Evolutionary conservation across 2,888 invertebrate species (phyloP).

Genomic region (Lasioglossum malachurum): DNA sequence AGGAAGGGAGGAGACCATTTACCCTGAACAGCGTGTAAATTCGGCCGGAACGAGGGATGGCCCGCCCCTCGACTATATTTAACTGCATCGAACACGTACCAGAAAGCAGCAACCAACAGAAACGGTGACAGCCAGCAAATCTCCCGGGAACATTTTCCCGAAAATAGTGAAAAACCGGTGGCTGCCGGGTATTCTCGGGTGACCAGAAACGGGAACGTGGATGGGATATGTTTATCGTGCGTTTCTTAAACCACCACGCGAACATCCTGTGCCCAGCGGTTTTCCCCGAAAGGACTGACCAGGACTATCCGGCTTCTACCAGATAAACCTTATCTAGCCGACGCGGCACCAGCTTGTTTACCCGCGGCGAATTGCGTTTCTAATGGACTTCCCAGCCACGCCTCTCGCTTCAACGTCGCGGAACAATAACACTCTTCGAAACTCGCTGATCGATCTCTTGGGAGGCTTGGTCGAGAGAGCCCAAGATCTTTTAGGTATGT

Average conservation of each 20-base stretch:
- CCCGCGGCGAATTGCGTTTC: constrained; percentile 5
- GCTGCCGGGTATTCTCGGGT: background rate
- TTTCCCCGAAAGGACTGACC: constrained; percentile 49
- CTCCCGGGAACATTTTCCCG: background rate
- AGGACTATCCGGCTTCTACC: constrained; percentile 31
- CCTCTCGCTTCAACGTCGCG: background rate
- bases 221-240: constrained; percentile 9
- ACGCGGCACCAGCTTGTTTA: constrained; percentile 33
- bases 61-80: constrained; percentile 23
- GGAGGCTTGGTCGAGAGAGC: background rate
- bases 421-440: background rate
- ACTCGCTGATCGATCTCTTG: background rate
- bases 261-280: constrained; percentile 42
- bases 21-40: constrained; percentile 40
- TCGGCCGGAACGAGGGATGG: constrained; percentile 32
- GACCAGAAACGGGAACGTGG: background rate
- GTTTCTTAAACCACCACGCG: background rate
- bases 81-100: constrained; percentile 2
- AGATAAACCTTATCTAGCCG: constrained; percentile 54
- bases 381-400: constrained; percentile 31
- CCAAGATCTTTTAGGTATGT: background rate
- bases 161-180: background rate
- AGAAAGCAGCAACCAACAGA: background rate
- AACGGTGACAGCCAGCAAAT: background rate
- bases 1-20: constrained; percentile 15